A percentile compares a stretch with the other conserved stretches of the same genome.
phyloP scores from a whole-genome alignment of 2,113 vertebrate species.

The Tachycineta bicolor region DNA sequence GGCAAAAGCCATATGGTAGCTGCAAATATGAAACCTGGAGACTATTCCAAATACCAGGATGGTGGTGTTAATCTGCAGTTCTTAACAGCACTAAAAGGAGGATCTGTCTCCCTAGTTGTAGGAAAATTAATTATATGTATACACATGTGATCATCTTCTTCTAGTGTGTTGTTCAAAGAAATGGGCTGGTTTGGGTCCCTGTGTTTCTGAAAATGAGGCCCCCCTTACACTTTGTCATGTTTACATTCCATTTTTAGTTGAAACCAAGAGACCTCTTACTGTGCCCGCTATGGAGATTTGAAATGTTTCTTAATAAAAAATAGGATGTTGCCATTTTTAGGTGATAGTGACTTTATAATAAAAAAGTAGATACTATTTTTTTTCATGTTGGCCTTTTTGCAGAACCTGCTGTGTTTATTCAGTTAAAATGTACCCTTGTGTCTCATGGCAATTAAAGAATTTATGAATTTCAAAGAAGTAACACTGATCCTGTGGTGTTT shows the following conservation, averaged over 20 bases:
- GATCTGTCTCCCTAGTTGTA: not conserved
- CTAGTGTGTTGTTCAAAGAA: not conserved
- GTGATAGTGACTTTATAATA: not conserved
- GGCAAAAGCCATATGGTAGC: not conserved
- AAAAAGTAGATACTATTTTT: not conserved
- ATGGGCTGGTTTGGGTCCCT: fast-evolving
- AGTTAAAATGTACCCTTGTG: not conserved
- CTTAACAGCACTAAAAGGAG: not conserved
- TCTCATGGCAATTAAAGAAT: conserved; percentile 8
- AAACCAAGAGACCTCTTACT: not conserved
- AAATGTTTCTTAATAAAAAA: not conserved
- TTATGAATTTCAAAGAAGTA: not conserved
- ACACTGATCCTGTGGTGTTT: not conserved
- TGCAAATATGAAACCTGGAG: not conserved
- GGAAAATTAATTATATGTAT: not conserved
- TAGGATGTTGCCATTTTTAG: not conserved
- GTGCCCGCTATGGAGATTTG: not conserved
- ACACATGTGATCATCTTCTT: not conserved
- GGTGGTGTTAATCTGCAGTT: not conserved
- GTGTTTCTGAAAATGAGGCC: not conserved
- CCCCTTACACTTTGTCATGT: not conserved
- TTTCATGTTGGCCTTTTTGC: not conserved
- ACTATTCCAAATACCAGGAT: not conserved
- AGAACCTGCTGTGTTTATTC: not conserved
- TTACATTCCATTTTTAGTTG: not conserved